Conservation (phyloP, 2,888 invertebrate species). For the Brachylomia viminalis region DNA sequence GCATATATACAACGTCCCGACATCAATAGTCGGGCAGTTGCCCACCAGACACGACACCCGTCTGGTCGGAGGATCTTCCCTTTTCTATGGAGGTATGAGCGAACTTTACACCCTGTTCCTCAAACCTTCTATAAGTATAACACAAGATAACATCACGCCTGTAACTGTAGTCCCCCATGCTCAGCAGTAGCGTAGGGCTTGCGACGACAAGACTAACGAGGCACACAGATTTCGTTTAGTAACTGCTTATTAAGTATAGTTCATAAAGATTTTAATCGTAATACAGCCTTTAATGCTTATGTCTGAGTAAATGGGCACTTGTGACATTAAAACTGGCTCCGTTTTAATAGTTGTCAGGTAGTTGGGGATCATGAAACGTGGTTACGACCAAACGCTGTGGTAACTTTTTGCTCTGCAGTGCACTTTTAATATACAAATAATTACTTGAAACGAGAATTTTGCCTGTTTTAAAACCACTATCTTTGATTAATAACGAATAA, state of each 20-base stretch:
- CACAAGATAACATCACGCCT: background rate
- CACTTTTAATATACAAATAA: slow-evolving; percentile 19
- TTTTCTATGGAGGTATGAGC: no score
- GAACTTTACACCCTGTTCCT: no score
- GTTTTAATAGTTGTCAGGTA: slow-evolving; percentile 30
- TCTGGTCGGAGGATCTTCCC: no score
- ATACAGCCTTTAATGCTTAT: slow-evolving; percentile 1
- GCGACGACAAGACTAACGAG: background rate
- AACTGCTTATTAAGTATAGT: background rate
- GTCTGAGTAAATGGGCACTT: slow-evolving; percentile 3
- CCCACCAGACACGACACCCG: no score
- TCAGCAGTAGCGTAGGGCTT: background rate
- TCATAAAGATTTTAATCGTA: background rate
- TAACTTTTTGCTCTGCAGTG: slow-evolving; percentile 23
- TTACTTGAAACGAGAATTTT: slow-evolving; percentile 4
- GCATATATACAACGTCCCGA: no score
- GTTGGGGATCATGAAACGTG: slow-evolving; percentile 29
- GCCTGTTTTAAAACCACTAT: background rate
- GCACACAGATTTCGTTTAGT: background rate
- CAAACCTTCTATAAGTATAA: no score
- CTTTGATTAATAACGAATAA: background rate
- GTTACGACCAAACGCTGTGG: slow-evolving; percentile 2
- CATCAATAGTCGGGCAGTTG: no score
- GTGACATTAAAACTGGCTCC: slow-evolving; percentile 10
- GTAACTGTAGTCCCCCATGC: no score